Conservation (phyloP, 64 coral and sea anemone species). For the Acropora tenuis region DNA sequence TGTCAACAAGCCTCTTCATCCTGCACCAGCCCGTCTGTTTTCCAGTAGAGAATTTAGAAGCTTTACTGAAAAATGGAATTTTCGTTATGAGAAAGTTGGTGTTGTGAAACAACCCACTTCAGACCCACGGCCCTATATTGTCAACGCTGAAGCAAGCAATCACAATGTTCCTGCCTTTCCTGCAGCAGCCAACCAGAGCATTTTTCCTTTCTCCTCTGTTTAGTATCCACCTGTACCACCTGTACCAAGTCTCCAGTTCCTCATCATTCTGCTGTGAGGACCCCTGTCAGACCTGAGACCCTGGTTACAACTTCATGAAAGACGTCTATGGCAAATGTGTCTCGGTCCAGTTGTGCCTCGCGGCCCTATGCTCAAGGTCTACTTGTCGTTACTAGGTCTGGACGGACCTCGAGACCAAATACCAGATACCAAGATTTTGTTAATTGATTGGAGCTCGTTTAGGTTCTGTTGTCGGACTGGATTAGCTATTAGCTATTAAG, state of each 20-base stretch:
- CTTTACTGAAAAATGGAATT: not conserved
- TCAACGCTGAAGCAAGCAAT: not conserved
- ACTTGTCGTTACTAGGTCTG: not conserved
- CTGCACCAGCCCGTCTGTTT: not conserved
- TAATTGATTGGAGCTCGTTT: not conserved
- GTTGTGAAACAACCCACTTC: not conserved
- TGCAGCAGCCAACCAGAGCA: not conserved
- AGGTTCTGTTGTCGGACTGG: not conserved
- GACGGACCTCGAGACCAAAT: not conserved
- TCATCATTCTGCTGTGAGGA: not conserved
- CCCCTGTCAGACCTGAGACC: not conserved
- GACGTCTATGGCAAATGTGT: not conserved
- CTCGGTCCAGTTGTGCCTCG: not conserved
- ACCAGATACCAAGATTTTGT: conserved; percentile 4
- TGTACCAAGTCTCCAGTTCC: not conserved
- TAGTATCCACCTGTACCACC: not conserved
- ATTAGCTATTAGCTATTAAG: not conserved
- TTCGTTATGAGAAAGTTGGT: conserved; percentile 1
- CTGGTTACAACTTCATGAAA: not conserved
- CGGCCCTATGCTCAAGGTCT: not conserved
- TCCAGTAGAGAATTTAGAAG: conserved; percentile 22
- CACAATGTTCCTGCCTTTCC: not conserved
- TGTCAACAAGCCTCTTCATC: not conserved
- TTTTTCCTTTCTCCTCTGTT: not conserved
- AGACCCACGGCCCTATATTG: not conserved